Evolutionary conservation across 2,113 vertebrate species (phyloP).

Genomic region (Probosciger aterrimus): DNA sequence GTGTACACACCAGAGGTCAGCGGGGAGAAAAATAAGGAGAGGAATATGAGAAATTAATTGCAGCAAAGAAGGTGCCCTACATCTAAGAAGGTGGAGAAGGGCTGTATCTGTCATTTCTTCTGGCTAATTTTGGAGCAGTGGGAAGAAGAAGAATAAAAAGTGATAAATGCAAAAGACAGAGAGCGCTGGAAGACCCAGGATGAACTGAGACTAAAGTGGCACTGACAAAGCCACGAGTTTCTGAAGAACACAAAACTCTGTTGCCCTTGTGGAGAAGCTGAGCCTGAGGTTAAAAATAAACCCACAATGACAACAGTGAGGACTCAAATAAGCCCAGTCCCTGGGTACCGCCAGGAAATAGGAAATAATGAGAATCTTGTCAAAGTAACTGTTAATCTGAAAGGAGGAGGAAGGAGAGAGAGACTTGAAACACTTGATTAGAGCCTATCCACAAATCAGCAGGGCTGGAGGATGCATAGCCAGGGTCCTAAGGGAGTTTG

Average conservation of each 20-base stretch:
- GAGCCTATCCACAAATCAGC: conserved; percentile 50
- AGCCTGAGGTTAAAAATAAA: conserved; percentile 63
- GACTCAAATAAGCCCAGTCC: conserved; percentile 59
- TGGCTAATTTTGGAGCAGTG: not conserved
- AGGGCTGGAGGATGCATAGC: conserved; percentile 49
- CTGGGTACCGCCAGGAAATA: conserved; percentile 43
- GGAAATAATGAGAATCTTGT: conserved; percentile 64
- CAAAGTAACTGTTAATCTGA: conserved; percentile 64
- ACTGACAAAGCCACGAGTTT: not conserved
- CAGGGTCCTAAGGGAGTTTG: conserved; percentile 53
- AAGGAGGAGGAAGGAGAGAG: conserved; percentile 41
- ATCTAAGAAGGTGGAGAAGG: not conserved
- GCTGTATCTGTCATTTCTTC: not conserved
- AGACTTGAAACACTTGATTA: conserved; percentile 58
- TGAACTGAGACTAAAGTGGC: conserved; percentile 2
- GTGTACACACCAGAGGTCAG: accelerated
- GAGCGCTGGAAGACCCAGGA: not conserved
- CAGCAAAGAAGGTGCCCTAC: not conserved
- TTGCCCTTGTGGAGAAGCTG: conserved; percentile 47
- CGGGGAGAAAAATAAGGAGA: not conserved
- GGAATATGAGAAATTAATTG: not conserved
- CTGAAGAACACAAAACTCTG: conserved; percentile 18
- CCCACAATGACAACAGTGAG: conserved; percentile 47
- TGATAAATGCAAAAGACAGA: not conserved
- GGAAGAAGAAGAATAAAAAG: not conserved